Conservation (phyloP, 2,797 vertebrate genomes). For the Anisognathus igniventris region DNA sequence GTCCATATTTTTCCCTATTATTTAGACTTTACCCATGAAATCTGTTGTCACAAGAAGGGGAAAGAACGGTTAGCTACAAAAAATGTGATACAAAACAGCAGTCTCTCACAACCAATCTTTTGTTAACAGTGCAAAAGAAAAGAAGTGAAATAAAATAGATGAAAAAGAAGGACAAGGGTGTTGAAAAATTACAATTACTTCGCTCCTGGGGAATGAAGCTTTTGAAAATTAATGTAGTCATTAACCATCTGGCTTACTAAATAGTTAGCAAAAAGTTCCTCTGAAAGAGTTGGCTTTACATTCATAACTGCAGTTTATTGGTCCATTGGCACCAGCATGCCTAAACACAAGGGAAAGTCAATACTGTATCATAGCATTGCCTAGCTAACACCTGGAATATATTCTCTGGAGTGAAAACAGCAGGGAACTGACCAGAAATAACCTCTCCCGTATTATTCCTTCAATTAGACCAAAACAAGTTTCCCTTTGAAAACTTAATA, state of each 20-base stretch:
- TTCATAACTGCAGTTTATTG: slow-evolving; percentile 63
- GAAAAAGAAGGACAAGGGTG: neutral
- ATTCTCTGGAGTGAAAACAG: slow-evolving; percentile 81
- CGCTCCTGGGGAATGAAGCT: slow-evolving; percentile 8
- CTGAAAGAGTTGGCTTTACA: slow-evolving; percentile 34
- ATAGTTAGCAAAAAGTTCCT: slow-evolving; percentile 58
- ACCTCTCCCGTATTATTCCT: slow-evolving; percentile 79
- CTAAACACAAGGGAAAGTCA: slow-evolving; percentile 64
- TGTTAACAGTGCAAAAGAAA: neutral
- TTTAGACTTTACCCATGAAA: neutral
- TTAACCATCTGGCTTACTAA: slow-evolving; percentile 71
- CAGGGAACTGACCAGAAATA: slow-evolving; percentile 84
- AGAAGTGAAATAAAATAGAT: slow-evolving; percentile 12
- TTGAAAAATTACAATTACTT: slow-evolving; percentile 42
- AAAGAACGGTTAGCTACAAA: neutral
- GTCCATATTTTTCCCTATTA: neutral
- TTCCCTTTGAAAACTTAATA: slow-evolving; percentile 83
- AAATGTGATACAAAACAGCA: neutral
- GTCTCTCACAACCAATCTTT: neutral
- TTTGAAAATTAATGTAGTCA: slow-evolving; percentile 62
- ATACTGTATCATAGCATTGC: slow-evolving; percentile 35
- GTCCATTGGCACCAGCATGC: slow-evolving; percentile 57
- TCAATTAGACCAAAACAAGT: slow-evolving; percentile 84
- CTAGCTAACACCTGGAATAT: slow-evolving; percentile 79
- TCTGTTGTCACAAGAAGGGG: neutral